Percentiles rank a stretch among this genome's conserved stretches.
These are phyloP conservation scores for Stomatorhinus ivindoensis DNA, from an alignment of 2,113 vertebrate genomes.

Conservation along the genomic window DNA sequence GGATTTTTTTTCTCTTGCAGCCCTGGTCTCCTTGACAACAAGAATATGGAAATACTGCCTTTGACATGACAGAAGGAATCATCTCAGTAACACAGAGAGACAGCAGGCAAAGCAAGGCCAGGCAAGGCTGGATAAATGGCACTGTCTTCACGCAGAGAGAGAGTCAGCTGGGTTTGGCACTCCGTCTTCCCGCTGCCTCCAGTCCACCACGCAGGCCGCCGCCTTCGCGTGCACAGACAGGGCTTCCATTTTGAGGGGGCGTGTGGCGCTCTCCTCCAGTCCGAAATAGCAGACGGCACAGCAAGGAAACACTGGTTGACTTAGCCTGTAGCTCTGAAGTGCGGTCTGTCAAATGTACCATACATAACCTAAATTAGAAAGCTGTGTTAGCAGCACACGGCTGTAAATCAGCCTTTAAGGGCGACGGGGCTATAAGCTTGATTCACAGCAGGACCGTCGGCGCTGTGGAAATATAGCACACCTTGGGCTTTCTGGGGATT, in stretches of 20 bases:
- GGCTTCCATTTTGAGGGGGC: conserved; percentile 25
- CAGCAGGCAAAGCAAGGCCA: conserved; percentile 48
- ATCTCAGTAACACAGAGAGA: conserved; percentile 64
- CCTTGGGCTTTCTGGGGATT: conserved; percentile 1
- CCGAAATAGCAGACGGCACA: conserved; percentile 11
- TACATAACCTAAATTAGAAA: conserved; percentile 20
- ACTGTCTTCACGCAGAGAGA: conserved; percentile 41
- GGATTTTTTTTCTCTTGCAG: conserved; percentile 28
- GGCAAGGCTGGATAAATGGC: conserved; percentile 43
- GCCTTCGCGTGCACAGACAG: conserved; percentile 22
- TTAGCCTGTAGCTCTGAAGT: conserved; percentile 17
- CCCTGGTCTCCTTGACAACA: conserved; percentile 41
- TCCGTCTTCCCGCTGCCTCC: conserved; percentile 33
- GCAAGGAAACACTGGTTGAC: conserved; percentile 19
- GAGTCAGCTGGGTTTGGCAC: conserved; percentile 28
- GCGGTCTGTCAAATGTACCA: conserved; percentile 16
- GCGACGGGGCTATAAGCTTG: conserved; percentile 25
- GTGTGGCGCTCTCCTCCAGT: not conserved
- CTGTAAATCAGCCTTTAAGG: conserved; percentile 23
- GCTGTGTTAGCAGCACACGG: conserved; percentile 17
- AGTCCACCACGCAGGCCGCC: conserved; percentile 23
- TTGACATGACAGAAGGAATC: conserved; percentile 32
- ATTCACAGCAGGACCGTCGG: conserved; percentile 22
- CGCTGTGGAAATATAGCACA: conserved; percentile 9
- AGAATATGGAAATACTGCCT: conserved; percentile 46